A percentile compares a stretch with the other conserved stretches of the same genome.
Evolutionary conservation across 2,888 invertebrate species (phyloP).

Genomic region (Drosophila phalerata): DNA sequence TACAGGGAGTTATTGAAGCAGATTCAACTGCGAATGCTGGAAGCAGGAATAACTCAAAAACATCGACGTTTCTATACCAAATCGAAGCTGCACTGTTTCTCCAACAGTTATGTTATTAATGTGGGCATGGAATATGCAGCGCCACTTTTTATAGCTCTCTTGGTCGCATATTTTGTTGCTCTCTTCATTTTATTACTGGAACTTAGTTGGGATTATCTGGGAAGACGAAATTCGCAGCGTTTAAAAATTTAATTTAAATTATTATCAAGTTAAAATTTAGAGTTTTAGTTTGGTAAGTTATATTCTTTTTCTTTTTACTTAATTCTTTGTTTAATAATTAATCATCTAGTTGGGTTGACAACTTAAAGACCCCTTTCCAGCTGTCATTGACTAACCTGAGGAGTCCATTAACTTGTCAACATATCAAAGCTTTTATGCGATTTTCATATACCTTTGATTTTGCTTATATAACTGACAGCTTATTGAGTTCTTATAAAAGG

Average conservation of each 20-base stretch:
- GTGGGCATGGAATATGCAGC: constrained; percentile 83
- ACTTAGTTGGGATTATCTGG: constrained; percentile 46
- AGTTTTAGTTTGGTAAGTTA: constrained; percentile 6
- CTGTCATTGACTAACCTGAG: not conserved
- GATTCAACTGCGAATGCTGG: constrained; percentile 75
- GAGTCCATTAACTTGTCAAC: constrained; percentile 22
- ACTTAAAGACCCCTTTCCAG: not conserved
- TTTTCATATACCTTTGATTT: not conserved
- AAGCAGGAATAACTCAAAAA: constrained; percentile 74
- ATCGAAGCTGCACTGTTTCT: constrained; percentile 68
- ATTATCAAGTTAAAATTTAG: not conserved
- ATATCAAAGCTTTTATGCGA: not conserved
- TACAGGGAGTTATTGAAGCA: constrained; percentile 78
- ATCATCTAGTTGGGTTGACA: constrained; percentile 16
- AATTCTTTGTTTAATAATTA: constrained; percentile 2
- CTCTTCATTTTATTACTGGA: constrained; percentile 67
- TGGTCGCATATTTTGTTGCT: constrained; percentile 56
- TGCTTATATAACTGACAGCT: not conserved
- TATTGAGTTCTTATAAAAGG: constrained; percentile 47
- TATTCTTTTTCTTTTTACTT: not conserved
- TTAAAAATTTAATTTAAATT: not conserved
- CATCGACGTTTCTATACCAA: constrained; percentile 71
- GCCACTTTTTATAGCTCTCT: constrained; percentile 74
- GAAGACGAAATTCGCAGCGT: not conserved
- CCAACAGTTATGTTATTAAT: constrained; percentile 72